Base-by-base conservation (phyloP, 2,797 vertebrate species). In the Gymnopithys bicolor region DNA sequence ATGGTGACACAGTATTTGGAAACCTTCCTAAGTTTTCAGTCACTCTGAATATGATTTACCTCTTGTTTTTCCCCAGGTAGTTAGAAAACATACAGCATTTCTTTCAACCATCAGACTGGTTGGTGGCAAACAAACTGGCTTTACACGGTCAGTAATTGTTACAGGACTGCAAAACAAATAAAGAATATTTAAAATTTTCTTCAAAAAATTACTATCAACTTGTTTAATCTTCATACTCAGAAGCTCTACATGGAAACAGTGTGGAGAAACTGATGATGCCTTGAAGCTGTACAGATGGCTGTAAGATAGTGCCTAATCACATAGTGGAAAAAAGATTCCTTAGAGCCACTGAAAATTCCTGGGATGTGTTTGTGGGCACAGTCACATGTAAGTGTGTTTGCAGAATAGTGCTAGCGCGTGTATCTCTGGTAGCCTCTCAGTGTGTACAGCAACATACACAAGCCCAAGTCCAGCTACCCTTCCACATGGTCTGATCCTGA, bases 1-100 rank as follows among this genome's bases (percentile, higher is more conserved):
- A 46, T 70, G 74, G 80, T 49, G n/a, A 15, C 27, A 33, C 14
- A 81, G 23, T 17, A n/a, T 62, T 75, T 78, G 17, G 67, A 78
- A 90, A 53, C 32, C n/a, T 66, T 43, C 43, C 4, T 45, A 62
- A 17, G 6, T 46, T 69, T 25, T 15, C 23, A 58, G 18, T 13
- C 2, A 0, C 33, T 19, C 12, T 0, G 0, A 68, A n/a, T 25
- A 23, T 3, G 2, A 8, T 96, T 97, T 92, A 99, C 99, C 98
- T 98, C 98, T 94, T 80, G 98, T 98, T 7, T 99, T 98, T 21
- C 98, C 99, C 99, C 99, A 99, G 80, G 99, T 98, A 2, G 99
- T 99, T 66, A 99, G 98, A 37, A 98, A 99, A 81, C 99, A 99
- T 68, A 97, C 97, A 5, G 98, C 97, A 41, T 96, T 97, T 88